These are phyloP conservation scores for Acheta domesticus DNA, from an alignment of 2,888 invertebrate genomes.

Conservation along the genomic window DNA sequence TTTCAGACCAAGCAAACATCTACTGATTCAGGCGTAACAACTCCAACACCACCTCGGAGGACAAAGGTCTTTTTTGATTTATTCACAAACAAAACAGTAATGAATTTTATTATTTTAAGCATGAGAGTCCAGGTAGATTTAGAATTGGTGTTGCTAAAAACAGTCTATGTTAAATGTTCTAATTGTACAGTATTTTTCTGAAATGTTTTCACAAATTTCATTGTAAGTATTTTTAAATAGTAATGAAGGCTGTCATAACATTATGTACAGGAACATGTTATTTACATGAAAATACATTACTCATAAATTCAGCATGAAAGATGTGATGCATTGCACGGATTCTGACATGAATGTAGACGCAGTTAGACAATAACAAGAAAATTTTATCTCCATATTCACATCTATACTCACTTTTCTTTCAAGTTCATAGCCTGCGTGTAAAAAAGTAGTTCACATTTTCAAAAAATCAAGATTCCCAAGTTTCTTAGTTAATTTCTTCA, in stretches of 20 bases:
- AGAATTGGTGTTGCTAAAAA: too few species aligned
- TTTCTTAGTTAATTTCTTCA: too few species aligned
- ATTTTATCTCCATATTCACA: too few species aligned
- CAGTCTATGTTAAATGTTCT: not conserved
- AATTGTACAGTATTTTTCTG: conserved; percentile 22
- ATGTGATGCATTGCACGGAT: too few species aligned
- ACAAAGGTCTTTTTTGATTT: conserved; percentile 53
- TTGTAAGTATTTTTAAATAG: not conserved
- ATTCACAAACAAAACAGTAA: conserved; percentile 35
- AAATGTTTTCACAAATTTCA: conserved; percentile 21
- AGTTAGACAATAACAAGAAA: too few species aligned
- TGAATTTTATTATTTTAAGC: conserved; percentile 18
- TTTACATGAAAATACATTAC: too few species aligned
- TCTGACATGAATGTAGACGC: too few species aligned
- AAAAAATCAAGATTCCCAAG: too few species aligned
- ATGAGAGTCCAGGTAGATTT: not conserved
- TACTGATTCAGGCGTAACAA: conserved; percentile 52
- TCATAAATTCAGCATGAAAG: too few species aligned
- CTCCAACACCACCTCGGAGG: conserved; percentile 68
- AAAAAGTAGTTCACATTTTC: too few species aligned
- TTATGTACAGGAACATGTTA: not conserved
- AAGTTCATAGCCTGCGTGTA: too few species aligned
- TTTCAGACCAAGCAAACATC: conserved; percentile 49
- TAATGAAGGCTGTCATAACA: not conserved
- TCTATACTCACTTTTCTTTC: too few species aligned